phyloP scores from a whole-genome alignment of 2,888 invertebrate genomes.

The Aricia artaxerxes region DNA sequence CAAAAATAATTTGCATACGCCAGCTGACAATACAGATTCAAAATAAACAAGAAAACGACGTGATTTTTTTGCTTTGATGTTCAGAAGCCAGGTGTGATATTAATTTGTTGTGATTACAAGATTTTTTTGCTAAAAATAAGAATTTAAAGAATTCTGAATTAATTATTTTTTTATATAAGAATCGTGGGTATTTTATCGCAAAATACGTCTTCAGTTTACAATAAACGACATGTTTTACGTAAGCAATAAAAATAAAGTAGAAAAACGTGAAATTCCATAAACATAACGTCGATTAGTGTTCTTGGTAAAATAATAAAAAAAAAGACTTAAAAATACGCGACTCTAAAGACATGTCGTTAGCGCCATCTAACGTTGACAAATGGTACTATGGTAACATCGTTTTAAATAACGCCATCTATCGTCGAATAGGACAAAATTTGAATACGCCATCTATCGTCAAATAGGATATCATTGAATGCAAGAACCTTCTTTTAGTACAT shows the following conservation, averaged over 20 bases:
- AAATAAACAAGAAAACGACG: background rate
- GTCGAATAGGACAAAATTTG: conserved; percentile 33
- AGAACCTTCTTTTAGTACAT: background rate
- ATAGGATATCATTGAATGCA: background rate
- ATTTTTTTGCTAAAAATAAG: background rate
- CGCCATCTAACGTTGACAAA: too few species aligned
- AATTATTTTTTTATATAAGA: background rate
- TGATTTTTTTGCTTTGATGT: background rate
- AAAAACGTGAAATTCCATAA: background rate
- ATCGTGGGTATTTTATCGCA: background rate
- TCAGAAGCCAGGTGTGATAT: background rate
- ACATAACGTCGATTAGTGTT: background rate
- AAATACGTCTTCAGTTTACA: background rate
- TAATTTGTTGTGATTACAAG: background rate
- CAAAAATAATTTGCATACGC: background rate
- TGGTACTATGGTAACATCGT: too few species aligned
- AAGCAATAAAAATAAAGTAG: background rate
- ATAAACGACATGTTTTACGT: background rate
- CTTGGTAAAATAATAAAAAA: background rate
- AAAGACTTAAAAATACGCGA: background rate
- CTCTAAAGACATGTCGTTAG: background rate
- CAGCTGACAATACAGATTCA: background rate
- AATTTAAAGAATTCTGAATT: background rate
- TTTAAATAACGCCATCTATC: conserved; percentile 36
- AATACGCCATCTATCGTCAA: conserved; percentile 40